Evolutionary conservation across 2,888 invertebrate genomes (phyloP).

Genomic region (Micoletzkya japonica): DNA sequence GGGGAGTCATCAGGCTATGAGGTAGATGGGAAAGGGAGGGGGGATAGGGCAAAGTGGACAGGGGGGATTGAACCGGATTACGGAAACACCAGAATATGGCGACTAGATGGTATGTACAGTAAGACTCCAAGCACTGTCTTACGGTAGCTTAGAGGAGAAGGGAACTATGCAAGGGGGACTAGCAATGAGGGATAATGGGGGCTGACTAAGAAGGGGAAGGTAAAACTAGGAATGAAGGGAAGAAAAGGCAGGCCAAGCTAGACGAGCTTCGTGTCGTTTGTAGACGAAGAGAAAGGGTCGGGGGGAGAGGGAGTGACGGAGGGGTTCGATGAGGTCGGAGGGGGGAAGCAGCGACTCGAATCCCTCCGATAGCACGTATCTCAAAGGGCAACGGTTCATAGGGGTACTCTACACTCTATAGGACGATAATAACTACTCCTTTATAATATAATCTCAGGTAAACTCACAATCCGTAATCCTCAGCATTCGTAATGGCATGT

Average conservation of each 20-base stretch:
- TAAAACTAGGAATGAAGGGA: no score
- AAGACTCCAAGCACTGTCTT: no score
- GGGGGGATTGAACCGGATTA: no score
- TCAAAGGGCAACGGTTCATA: no score
- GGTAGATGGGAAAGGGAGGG: not conserved
- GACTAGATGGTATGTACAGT: no score
- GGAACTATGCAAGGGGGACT: not conserved
- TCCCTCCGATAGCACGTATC: slow-evolving; percentile 58
- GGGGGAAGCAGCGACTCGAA: slow-evolving; percentile 83
- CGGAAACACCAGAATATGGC: no score
- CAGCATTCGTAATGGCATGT: slow-evolving; percentile 90
- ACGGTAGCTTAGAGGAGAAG: no score
- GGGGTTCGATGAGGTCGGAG: slow-evolving; percentile 69
- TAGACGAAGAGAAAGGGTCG: slow-evolving; percentile 89
- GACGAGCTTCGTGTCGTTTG: slow-evolving; percentile 92
- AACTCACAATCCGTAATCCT: slow-evolving; percentile 86
- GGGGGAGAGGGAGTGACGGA: slow-evolving; percentile 64
- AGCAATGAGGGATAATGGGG: not conserved
- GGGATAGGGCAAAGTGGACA: not conserved
- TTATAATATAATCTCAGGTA: not conserved
- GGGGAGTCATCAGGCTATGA: not conserved
- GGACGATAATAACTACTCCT: not conserved
- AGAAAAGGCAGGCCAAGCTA: slow-evolving; percentile 82
- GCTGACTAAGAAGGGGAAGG: no score
- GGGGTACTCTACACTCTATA: no score